A percentile compares a stretch with the other conserved stretches of the same genome.
Conservation (phyloP, 2,113 vertebrate genomes). For the Tragelaphus imberbis region DNA sequence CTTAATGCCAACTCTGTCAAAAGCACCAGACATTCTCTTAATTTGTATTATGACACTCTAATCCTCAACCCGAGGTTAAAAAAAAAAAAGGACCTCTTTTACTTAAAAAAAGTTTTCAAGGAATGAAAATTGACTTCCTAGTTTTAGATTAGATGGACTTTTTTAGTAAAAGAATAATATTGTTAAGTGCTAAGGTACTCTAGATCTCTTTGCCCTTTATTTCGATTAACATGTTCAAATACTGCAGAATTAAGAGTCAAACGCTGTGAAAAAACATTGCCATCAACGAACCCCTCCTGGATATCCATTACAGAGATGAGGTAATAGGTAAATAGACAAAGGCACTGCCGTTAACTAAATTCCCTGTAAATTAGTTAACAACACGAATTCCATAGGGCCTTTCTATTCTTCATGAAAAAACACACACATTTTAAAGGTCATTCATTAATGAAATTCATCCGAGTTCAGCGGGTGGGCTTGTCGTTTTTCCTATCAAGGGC, state of each 20-base stretch:
- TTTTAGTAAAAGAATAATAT: background rate
- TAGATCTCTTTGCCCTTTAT: background rate
- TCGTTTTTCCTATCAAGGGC: background rate
- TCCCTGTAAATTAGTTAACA: background rate
- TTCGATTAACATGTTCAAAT: background rate
- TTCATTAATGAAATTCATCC: background rate
- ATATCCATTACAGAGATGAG: background rate
- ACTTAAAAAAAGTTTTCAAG: background rate
- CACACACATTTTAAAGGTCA: background rate
- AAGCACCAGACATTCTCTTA: background rate
- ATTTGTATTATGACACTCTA: background rate
- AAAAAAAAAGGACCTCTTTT: background rate
- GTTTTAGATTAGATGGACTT: background rate
- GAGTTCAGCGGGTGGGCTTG: background rate
- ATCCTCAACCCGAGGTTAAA: background rate
- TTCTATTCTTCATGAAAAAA: slow-evolving; percentile 25
- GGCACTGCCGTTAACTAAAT: background rate
- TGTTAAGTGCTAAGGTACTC: background rate
- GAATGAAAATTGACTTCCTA: background rate
- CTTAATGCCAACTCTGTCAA: background rate
- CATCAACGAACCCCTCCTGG: background rate
- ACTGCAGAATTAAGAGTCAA: background rate
- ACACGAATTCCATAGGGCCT: background rate
- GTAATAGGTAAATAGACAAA: background rate
- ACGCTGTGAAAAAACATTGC: background rate